Evolutionary conservation across 2,888 invertebrate species (phyloP), one percentile per base, ranked within the genome.

Genomic region (Tinea trinotella): DNA sequence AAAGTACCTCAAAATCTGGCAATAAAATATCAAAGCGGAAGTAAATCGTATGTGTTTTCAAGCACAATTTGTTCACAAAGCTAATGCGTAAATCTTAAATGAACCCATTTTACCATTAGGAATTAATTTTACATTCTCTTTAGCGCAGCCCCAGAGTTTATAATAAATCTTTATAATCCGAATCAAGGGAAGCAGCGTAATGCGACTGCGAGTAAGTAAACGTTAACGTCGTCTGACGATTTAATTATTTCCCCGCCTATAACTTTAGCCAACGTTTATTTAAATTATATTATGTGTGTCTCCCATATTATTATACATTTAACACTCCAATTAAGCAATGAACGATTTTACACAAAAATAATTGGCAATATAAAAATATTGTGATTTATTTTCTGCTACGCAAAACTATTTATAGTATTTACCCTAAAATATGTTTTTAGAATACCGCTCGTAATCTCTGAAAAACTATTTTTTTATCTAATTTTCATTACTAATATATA

Each of bases 71-170:
- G 24, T 50, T 50, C 24, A 24, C 24, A 24, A 50, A 50, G 50
- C 50, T 50, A 50, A 50, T 50, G 50, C 50, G 24, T 22, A 24
- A 50, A 50, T 50, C 50, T 50, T 24, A 24, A 50, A 50, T 50
- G 24, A 50, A 24, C 24, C 24, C 50, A 24, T 50, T 50, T 50
- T 15, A 50, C 50, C 50, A 50, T 50, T 50, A 50, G 13, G 50
- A 50, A 50, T 24, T 50, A 50, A 50, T 50, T 50, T 24, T 24
- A 50, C 24, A 50, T 50, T 50, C 50, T 50, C 50, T 48, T 48
- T 48, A 48, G 48, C 48, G 20, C 48, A 48, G 48, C 48, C 48
- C 17, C 48, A 19, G 48, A 48, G 48, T 19, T 48, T 48, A 48
- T 48, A 48, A 48, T 48, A 48, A 48, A 48, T 48, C 48, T 48